Base-by-base conservation (phyloP, 2,888 invertebrate genomes). In the Oligia strigilis region DNA sequence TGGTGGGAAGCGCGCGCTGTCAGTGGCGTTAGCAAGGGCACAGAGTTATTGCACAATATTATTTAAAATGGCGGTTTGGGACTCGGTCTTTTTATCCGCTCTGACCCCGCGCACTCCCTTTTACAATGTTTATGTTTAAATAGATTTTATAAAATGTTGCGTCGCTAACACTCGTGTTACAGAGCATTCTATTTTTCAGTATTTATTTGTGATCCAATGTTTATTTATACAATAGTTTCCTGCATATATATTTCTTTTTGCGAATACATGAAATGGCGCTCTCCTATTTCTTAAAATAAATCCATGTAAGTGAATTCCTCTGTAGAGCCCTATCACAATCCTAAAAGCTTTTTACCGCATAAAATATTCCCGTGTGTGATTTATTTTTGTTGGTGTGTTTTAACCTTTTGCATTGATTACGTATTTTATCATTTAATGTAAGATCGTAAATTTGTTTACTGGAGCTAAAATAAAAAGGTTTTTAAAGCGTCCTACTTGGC, bases 291-390 rank as follows among this genome's bases (percentile, higher is more conserved):
- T 92, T 90, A 91, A 93, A 92, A 93, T 92, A 91, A 93, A 93
- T 86, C 87, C 76, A 75, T 90, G 82, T 91, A 91, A 94, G 94
- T 93, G 94, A 92, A 91, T 93, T 94, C 88, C 88, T 92, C 91
- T 94, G 93, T 94, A 89, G 86, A 88, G 84, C 88, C 85, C 86
- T 85, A 85, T 88, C 90, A 88, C 88, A 90, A 88, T 92, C 90
- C 92, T 89, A 84, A 90, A 91, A 90, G 89, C 91, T 90, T 92
- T 93, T 94, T 92, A 92, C 86, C 90, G 77, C 90, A 93, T 94
- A 90, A 93, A 93, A 92, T 93, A 95, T 94, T 94, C 92, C 87
- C 91, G 89, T 65, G 83, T 89, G 90, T 90, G 91, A 91, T 91
- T 92, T 93, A 92, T 92, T 94, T 93, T 90, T 90, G 90, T 87